Percentiles rank a stretch among this genome's conserved stretches.
phyloP scores from a whole-genome alignment of 2,888 invertebrate genomes.

The Macrostomum cliftonense region DNA sequence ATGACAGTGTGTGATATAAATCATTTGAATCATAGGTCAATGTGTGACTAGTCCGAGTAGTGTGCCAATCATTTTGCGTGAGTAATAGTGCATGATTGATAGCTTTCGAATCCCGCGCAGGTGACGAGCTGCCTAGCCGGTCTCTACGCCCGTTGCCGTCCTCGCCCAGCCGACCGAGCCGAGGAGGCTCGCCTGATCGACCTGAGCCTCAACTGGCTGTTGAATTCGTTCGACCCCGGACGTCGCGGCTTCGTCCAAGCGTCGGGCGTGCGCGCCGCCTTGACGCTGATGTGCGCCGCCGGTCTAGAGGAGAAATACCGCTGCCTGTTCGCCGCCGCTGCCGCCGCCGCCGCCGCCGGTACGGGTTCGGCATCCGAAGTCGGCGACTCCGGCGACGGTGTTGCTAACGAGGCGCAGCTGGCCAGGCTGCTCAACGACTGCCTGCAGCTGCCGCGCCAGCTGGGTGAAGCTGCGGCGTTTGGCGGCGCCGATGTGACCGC shows the following conservation, averaged over 20 bases:
- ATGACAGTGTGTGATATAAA: too few relatives aligned
- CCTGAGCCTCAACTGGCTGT: conserved; percentile 86
- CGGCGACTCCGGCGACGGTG: conserved; percentile 77
- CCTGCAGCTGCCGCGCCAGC: conserved; percentile 62
- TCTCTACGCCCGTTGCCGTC: too few relatives aligned
- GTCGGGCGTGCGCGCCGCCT: conserved; percentile 40
- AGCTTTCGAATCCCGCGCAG: too few relatives aligned
- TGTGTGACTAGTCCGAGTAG: too few relatives aligned
- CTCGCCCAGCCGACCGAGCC: too few relatives aligned
- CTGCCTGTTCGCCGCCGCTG: conserved; percentile 40
- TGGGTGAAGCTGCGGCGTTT: conserved; percentile 94
- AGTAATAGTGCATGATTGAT: too few relatives aligned
- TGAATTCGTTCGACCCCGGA: conserved; percentile 71
- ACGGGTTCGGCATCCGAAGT: conserved; percentile 79
- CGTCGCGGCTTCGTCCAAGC: too few relatives aligned
- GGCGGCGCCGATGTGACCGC: conserved; percentile 97
- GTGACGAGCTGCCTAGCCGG: too few relatives aligned
- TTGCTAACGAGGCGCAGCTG: conserved; percentile 38
- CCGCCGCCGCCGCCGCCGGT: too few relatives aligned
- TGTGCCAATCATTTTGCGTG: too few relatives aligned
- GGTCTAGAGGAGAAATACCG: conserved; percentile 94
- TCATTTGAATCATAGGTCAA: too few relatives aligned
- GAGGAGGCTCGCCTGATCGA: conserved; percentile 64
- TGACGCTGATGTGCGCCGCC: conserved; percentile 76
- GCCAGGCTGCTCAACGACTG: conserved; percentile 72